Conservation (phyloP, 2,888 invertebrate species). For the Lepidocyrtoides sp. region DNA sequence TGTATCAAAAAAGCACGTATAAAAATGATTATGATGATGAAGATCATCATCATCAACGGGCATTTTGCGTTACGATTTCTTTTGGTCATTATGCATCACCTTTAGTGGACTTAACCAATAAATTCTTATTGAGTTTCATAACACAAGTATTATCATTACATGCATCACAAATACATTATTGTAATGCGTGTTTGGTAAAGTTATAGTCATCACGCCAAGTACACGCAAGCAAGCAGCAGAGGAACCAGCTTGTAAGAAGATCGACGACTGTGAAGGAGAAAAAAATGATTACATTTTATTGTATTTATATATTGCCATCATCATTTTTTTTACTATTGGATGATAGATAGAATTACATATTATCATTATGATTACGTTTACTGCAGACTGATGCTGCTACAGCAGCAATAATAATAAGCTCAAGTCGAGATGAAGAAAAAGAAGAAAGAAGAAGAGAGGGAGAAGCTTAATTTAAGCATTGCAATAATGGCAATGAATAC, state of each 20-base stretch:
- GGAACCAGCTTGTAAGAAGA: conserved; percentile 41
- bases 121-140: conserved; percentile 67
- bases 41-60: conserved; percentile 54
- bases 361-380: conserved; percentile 65
- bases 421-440: background rate
- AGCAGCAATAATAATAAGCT: conserved; percentile 26
- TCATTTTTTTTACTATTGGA: conserved; percentile 34
- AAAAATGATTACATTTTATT: conserved; percentile 66
- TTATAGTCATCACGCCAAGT: background rate
- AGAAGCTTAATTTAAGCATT: conserved; percentile 53
- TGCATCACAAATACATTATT: conserved; percentile 12
- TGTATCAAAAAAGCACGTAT: conserved; percentile 59
- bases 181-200: background rate
- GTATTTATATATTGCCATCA: conserved; percentile 42
- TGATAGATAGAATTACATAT: conserved; percentile 69
- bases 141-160: conserved; percentile 56
- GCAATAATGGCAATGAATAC: conserved; percentile 63
- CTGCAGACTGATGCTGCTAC: conserved; percentile 26
- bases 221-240: background rate
- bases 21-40: conserved; percentile 73
- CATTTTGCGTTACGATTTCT: conserved; percentile 64
- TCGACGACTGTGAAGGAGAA: background rate
- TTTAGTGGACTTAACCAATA: conserved; percentile 67
- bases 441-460: background rate
- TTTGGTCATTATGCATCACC: conserved; percentile 75